Percentiles rank a stretch among this genome's conserved stretches.
phyloP scores from a whole-genome alignment of 2,113 vertebrate genomes.

The Lophius piscatorius region DNA sequence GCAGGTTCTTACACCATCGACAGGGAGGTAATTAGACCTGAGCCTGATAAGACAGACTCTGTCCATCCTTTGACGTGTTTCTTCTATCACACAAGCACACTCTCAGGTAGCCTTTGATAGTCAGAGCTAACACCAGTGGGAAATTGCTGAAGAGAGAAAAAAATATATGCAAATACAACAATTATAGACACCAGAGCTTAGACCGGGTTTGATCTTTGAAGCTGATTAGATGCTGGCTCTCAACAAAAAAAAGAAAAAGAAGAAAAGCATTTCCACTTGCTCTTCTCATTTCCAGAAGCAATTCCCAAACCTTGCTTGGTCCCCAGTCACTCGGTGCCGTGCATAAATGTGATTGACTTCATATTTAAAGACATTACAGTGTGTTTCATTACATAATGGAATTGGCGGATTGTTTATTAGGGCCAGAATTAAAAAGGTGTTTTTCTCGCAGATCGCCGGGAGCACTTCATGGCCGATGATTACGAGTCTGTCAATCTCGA shows the following conservation, averaged over 20 bases:
- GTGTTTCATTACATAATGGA: slow-evolving; percentile 75
- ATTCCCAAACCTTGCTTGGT: slow-evolving; percentile 51
- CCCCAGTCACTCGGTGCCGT: slow-evolving; percentile 57
- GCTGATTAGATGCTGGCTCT: slow-evolving; percentile 63
- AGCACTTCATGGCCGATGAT: slow-evolving; percentile 58
- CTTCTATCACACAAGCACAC: slow-evolving; percentile 33
- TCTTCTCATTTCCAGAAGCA: slow-evolving; percentile 72
- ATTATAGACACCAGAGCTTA: slow-evolving; percentile 60
- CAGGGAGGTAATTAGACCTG: slow-evolving; percentile 55
- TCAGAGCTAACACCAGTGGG: slow-evolving; percentile 38
- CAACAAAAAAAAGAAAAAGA: slow-evolving; percentile 6
- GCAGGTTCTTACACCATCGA: slow-evolving; percentile 60
- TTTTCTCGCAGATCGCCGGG: slow-evolving; percentile 45
- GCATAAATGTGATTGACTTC: slow-evolving; percentile 65
- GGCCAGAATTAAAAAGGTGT: slow-evolving; percentile 75
- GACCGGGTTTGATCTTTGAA: slow-evolving; percentile 67
- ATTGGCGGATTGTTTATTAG: slow-evolving; percentile 73
- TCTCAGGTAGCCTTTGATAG: slow-evolving; percentile 47
- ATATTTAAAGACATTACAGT: slow-evolving; percentile 73
- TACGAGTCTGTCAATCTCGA: slow-evolving; percentile 77
- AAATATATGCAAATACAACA: slow-evolving; percentile 70
- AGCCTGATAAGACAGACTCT: slow-evolving; percentile 62
- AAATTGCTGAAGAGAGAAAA: slow-evolving; percentile 35
- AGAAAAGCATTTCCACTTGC: slow-evolving; percentile 51
- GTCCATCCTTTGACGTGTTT: slow-evolving; percentile 47